phyloP scores from a whole-genome alignment of 2,888 invertebrate species.

The Rhagium mordax region DNA sequence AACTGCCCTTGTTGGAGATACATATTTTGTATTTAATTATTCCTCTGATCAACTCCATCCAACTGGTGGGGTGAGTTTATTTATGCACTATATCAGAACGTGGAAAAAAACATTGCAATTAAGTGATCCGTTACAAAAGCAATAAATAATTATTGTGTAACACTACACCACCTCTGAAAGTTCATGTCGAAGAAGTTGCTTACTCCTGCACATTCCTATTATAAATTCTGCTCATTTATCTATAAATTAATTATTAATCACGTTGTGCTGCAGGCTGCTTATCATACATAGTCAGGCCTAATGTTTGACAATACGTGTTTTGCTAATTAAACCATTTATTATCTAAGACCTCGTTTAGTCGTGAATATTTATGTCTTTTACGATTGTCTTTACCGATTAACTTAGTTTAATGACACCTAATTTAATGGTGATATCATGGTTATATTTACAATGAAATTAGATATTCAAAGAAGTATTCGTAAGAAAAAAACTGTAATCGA shows the following conservation, averaged over 20 bases:
- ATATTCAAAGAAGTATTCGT: constrained; percentile 49
- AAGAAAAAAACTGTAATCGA: constrained; percentile 42
- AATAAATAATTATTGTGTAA: constrained; percentile 38
- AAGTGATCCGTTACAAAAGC: background rate
- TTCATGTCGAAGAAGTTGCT: constrained; percentile 46
- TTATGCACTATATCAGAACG: too few relatives aligned
- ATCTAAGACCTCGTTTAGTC: constrained; percentile 52
- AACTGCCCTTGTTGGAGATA: too few relatives aligned
- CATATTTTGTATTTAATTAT: too few relatives aligned
- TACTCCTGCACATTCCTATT: constrained; percentile 47
- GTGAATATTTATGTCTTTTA: constrained; percentile 48
- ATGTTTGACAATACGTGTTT: constrained; percentile 57
- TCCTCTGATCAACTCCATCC: too few relatives aligned
- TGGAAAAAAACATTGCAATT: background rate
- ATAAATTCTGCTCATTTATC: constrained; percentile 56
- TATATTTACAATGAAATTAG: constrained; percentile 49
- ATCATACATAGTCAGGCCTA: constrained; percentile 52
- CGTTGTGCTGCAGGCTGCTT: constrained; percentile 53
- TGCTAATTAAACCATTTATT: constrained; percentile 59
- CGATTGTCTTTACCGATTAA: constrained; percentile 48
- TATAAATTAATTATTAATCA: constrained; percentile 60
- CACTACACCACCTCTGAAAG: constrained; percentile 36
- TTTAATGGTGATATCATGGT: constrained; percentile 50
- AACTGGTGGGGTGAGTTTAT: too few relatives aligned
- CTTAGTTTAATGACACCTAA: constrained; percentile 53